Base-by-base conservation (phyloP, 1,140 invertebrate species). In the Neotoxoptera formosana region DNA sequence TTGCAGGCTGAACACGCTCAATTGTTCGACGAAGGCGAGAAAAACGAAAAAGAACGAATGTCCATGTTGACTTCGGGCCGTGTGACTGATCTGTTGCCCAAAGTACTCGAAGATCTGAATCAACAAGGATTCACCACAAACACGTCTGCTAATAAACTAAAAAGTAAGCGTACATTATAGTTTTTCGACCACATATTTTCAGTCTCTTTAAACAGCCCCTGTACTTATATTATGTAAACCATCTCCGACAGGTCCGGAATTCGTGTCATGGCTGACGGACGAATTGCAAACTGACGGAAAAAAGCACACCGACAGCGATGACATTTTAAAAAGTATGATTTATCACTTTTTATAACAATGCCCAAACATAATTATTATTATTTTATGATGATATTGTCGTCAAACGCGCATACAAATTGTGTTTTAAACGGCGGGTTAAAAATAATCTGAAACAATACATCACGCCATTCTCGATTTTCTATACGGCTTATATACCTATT, bases 201-300 rank as follows among this genome's bases (percentile, higher is more conserved):
- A 36, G 7, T 45, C 17, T 60, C 41, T 41, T 41, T 41, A 41
- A 41, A 4, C n/a, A n/a, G n/a, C n/a, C 41, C 41, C 1, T 41
- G 41, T 41, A 41, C 41, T 41, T 34, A 14, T 34, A 21, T 7
- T 76, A 7, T 51, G 11, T 91, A 48, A 41, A 41, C 3, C 17
- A 41, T 56, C 25, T 2, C 1, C 30, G 17, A 91, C 9, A 93
- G 91, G 34, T 41, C 23, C 76, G 0, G 91, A 93, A 86, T 97
- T 98, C 95, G 97, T 98, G 96, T 97, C 98, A n/a, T 98, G 98
- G 98, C 95, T 99, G 94, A 97, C 98, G 95, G 96, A 97, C 30
- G 97, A 98, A 95, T 97, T 98, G 30, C 96, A 97, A 67, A 95
- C 96, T 93, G 97, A 98, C 95, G 96, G 98, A 94, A 96, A 97